Evolutionary conservation across 2,113 vertebrate genomes (phyloP), one percentile per base, ranked within the genome.

Genomic region (Peromyscus maniculatus): DNA sequence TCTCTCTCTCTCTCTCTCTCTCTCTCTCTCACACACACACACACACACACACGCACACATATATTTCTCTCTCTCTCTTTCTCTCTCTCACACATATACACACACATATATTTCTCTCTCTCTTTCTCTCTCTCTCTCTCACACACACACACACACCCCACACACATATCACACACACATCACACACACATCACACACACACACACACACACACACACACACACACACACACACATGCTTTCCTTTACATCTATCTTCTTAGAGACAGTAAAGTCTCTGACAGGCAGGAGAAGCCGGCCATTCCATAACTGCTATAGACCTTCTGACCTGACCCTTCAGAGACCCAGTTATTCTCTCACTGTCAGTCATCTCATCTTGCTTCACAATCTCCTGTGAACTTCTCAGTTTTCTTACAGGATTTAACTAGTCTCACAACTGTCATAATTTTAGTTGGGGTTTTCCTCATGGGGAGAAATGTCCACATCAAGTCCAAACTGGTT

Each of bases 391-490:
- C 74, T 33, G 43, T 36, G 43, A 31, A 21, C 49, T 19, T 64
- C 26, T 36, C 24, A 5, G 1, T 31, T 4, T 7, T 28, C 83
- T 43, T 59, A 9, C 22, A 91, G 74, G 21, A 21, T n/a, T n/a
- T 91, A 89, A 49, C 89, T 72, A 6, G 43, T 36, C 90, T 82
- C 75, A 90, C 31, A 90, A 24, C 57, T 97, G 75, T 96, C 89
- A 94, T 84, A n/a, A 84, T 94, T 97, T 86, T 49, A n/a, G 33
- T 89, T 89, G 33, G 75, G 15, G 43, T 93, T 97, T 96, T 46
- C 43, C 74, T 96, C 89, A 71, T 66, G 79, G 57, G 74, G 2
- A 91, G 83, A 87, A 80, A 77, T 64, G 36, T 80, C 57, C 49
- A 72, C 83, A 82, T 93, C 64, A 71, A 39, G 94, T 93, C 67